Conservation (phyloP, 2,888 invertebrate genomes). For the Dusona sp. region DNA sequence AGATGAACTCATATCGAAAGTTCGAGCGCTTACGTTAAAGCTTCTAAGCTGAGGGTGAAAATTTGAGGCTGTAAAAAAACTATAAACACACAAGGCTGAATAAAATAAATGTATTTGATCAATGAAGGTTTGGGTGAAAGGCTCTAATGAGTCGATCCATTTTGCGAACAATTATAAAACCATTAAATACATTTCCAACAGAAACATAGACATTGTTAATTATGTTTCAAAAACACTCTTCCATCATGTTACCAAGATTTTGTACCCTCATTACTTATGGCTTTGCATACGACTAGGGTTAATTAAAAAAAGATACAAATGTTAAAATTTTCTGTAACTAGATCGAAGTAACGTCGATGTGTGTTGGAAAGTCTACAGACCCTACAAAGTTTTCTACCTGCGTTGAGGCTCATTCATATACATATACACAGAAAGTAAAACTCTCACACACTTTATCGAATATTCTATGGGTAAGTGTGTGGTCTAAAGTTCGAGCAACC, state of each 20-base stretch:
- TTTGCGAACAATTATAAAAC: neutral
- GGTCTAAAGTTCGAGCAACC: slow-evolving; percentile 63
- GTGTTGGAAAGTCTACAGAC: neutral
- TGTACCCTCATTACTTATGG: neutral
- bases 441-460: slow-evolving; percentile 3
- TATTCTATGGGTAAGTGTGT: slow-evolving; percentile 8
- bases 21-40: slow-evolving; percentile 7
- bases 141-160: neutral
- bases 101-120: neutral
- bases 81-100: neutral
- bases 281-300: neutral
- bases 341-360: slow-evolving; percentile 14
- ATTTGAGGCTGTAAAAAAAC: neutral
- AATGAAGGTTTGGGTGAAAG: neutral
- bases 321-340: neutral
- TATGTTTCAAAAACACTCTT: neutral
- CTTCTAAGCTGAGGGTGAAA: slow-evolving; percentile 11
- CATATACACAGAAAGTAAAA: neutral
- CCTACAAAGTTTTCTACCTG: slow-evolving; percentile 8
- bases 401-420: slow-evolving; percentile 27
- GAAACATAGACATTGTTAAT: neutral
- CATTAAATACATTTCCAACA: neutral
- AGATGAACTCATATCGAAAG: slow-evolving; percentile 6
- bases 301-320: neutral
- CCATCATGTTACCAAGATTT: neutral